Percentiles rank a stretch among this genome's conserved stretches.
Conservation (phyloP, 2,797 vertebrate genomes). For the Yasuhikotakia modesta region DNA sequence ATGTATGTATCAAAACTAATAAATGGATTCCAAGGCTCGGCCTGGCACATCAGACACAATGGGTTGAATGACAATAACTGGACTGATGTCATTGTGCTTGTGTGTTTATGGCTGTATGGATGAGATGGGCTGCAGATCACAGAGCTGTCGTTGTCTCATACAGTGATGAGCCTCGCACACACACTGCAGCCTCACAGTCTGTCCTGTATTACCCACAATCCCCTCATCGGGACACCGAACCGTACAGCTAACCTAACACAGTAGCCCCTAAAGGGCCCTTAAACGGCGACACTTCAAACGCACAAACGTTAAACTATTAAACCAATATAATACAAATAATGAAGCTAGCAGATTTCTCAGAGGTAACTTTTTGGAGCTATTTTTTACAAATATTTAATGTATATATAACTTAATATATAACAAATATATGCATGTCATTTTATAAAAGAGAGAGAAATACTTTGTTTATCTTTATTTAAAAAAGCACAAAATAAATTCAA, state of each 20-base stretch:
- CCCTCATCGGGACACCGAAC: constrained; percentile 7
- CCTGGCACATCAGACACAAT: constrained; percentile 62
- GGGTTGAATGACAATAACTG: constrained; percentile 60
- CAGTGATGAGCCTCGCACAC: constrained; percentile 46
- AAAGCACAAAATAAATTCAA: too few relatives aligned
- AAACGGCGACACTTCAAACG: too few relatives aligned
- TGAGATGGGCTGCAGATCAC: constrained; percentile 52
- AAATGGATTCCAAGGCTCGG: constrained; percentile 62
- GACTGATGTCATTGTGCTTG: constrained; percentile 62
- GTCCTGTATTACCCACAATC: constrained; percentile 8
- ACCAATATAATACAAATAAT: too few relatives aligned
- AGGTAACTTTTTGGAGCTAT: too few relatives aligned
- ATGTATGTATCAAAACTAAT: constrained; percentile 66
- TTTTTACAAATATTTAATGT: too few relatives aligned
- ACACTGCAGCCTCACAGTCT: constrained; percentile 27
- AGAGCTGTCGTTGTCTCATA: constrained; percentile 60
- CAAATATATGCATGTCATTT: too few relatives aligned
- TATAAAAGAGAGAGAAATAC: too few relatives aligned
- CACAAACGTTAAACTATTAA: too few relatives aligned
- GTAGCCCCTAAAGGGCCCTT: too few relatives aligned
- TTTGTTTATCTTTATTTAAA: too few relatives aligned
- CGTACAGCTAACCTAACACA: not conserved
- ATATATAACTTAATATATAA: too few relatives aligned
- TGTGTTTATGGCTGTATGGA: constrained; percentile 61
- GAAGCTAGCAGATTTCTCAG: too few relatives aligned